Conservation (phyloP, 1,140 invertebrate genomes). For the Neelides sp. region DNA sequence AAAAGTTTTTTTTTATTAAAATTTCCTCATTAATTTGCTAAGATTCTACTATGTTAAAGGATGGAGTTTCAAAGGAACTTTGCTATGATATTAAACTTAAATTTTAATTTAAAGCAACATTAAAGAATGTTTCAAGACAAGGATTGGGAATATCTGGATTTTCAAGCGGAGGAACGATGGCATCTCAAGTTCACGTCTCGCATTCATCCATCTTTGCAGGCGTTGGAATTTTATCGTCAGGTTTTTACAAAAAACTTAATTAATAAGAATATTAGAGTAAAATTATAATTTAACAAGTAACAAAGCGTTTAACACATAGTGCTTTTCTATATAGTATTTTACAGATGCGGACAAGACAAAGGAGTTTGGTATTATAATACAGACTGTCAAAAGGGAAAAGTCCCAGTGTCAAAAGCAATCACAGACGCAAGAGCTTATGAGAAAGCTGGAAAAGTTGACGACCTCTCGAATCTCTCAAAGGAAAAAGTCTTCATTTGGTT, state of each 20-base stretch:
- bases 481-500: constrained; percentile 10
- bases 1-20: no score
- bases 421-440: constrained; percentile 2
- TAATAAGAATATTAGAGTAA: no score
- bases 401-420: not conserved
- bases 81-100: no score
- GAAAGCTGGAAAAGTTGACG: constrained; percentile 2
- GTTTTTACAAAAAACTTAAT: constrained; percentile 2
- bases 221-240: constrained; percentile 1
- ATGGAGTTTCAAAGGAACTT: no score
- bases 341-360: constrained; percentile 3
- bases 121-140: constrained; percentile 6
- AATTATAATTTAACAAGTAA: no score
- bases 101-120: no score
- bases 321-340: constrained; percentile 8
- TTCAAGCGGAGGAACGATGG: constrained; percentile 14
- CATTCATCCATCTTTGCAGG: constrained; percentile 9
- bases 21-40: no score
- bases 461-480: constrained; percentile 2
- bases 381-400: not conserved
- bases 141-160: constrained; percentile 12
- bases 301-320: no score
- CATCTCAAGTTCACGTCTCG: constrained; percentile 7
- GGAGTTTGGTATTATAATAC: not conserved
- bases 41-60: no score